These are phyloP conservation scores for Ammospiza caudacuta DNA, from an alignment of 2,113 vertebrate genomes.

Conservation along the genomic window DNA sequence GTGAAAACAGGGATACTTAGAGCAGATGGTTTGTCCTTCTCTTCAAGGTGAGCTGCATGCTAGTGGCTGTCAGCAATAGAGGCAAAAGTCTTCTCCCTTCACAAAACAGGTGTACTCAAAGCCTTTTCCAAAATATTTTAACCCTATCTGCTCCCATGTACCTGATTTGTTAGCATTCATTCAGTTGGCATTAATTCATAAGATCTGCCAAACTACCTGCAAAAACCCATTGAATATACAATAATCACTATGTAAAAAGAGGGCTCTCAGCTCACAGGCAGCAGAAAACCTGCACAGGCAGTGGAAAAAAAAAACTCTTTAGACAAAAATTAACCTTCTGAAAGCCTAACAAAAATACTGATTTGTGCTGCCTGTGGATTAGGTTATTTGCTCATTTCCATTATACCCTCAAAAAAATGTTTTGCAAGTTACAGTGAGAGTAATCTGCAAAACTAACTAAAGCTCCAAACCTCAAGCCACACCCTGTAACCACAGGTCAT, in stretches of 20 bases:
- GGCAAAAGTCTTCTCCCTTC: neutral
- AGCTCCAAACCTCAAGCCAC: neutral
- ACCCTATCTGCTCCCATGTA: neutral
- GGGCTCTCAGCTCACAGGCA: neutral
- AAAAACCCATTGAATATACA: neutral
- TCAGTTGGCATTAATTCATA: neutral
- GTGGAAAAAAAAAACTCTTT: neutral
- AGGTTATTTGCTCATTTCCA: neutral
- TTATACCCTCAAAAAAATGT: neutral
- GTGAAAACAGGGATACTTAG: neutral
- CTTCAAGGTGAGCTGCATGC: neutral
- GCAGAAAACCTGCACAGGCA: neutral
- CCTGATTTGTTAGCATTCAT: neutral
- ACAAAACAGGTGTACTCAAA: neutral
- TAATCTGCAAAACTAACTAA: neutral
- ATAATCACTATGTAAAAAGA: neutral
- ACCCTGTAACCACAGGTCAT: neutral
- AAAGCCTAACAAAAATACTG: neutral
- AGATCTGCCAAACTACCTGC: neutral
- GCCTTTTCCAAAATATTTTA: neutral
- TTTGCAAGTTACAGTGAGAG: neutral
- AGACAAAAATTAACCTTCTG: neutral
- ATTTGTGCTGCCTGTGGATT: neutral
- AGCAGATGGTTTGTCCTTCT: constrained; percentile 8
- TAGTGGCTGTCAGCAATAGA: neutral